These are phyloP conservation scores for Alloscopus bannaensis DNA, from an alignment of 2,888 invertebrate species.

Conservation along the genomic window DNA sequence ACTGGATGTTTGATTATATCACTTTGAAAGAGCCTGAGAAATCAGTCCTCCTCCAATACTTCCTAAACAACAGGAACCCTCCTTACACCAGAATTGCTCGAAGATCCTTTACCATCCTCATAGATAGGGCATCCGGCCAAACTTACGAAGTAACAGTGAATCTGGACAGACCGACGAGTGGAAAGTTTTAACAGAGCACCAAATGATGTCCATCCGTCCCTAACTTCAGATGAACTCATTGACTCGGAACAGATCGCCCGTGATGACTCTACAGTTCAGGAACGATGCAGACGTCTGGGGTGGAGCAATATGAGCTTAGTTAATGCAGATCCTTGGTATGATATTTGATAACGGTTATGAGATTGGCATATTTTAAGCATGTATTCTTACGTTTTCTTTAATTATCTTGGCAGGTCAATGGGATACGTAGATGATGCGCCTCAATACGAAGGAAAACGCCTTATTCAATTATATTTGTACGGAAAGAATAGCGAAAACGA, in stretches of 20 bases:
- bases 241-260: constrained; percentile 33
- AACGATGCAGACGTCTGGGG: constrained; percentile 36
- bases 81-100: constrained; percentile 29
- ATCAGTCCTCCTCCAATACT: constrained; percentile 34
- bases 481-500: constrained; percentile 48
- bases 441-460: constrained; percentile 48
- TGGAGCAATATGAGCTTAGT: constrained; percentile 56
- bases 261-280: constrained; percentile 20
- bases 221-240: constrained; percentile 40
- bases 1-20: constrained; percentile 52
- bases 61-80: constrained; percentile 28
- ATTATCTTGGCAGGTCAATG: constrained; percentile 22
- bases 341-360: too few relatives aligned
- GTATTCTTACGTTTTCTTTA: background rate
- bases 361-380: background rate
- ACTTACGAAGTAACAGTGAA: constrained; percentile 47
- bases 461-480: constrained; percentile 48
- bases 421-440: constrained; percentile 56
- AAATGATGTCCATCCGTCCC: constrained; percentile 9
- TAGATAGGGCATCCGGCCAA: constrained; percentile 23
- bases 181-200: constrained; percentile 37
- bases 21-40: constrained; percentile 55
- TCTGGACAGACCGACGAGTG: constrained; percentile 37
- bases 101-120: constrained; percentile 36
- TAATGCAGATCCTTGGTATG: constrained; percentile 53